These are phyloP conservation scores for Leptosomus discolor DNA, from an alignment of 2,113 vertebrate genomes.

Conservation along the genomic window DNA sequence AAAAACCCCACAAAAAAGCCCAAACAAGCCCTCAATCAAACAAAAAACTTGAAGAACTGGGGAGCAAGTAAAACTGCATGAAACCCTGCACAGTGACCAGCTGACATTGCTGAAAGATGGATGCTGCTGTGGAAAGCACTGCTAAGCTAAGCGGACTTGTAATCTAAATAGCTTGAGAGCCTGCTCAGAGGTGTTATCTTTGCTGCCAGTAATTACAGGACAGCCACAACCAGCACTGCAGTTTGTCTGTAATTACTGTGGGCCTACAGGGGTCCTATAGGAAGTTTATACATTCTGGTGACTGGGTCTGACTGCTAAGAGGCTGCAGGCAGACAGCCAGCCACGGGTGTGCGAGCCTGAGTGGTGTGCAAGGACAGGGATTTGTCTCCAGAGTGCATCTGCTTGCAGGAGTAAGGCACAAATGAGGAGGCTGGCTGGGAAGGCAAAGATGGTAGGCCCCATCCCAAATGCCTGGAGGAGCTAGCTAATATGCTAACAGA, in stretches of 20 bases:
- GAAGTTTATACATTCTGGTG: neutral
- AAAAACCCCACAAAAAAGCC: neutral
- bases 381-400: fast-evolving
- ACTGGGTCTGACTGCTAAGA: neutral
- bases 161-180: neutral
- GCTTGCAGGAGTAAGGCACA: neutral
- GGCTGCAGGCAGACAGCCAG: neutral
- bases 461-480: neutral
- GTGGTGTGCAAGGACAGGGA: neutral
- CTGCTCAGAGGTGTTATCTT: neutral
- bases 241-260: neutral
- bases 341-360: neutral
- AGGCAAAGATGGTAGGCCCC: neutral
- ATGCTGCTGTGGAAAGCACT: neutral
- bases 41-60: neutral
- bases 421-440: neutral
- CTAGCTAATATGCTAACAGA: neutral
- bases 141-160: fast-evolving
- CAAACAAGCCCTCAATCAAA: neutral
- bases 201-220: neutral
- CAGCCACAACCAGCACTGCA: neutral
- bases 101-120: fast-evolving
- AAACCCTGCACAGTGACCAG: neutral
- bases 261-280: neutral
- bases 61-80: neutral